phyloP scores from a whole-genome alignment of 2,113 vertebrate genomes.

The Mormyrus lacerda region DNA sequence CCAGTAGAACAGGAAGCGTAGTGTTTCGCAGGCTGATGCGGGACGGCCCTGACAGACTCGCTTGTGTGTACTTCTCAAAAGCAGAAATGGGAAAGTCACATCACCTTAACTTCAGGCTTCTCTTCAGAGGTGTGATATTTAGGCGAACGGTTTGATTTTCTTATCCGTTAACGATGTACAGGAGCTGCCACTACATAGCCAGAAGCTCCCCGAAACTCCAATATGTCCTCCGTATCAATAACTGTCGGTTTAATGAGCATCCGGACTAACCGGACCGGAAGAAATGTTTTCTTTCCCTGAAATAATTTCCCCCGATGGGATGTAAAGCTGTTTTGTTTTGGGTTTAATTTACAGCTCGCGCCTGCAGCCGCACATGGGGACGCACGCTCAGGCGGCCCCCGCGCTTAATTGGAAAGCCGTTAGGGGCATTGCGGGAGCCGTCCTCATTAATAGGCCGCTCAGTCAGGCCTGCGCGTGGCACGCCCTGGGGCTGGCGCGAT shows the following conservation, averaged over 20 bases:
- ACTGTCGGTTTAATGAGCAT: conserved; percentile 16
- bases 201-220: background rate
- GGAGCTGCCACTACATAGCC: background rate
- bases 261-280: background rate
- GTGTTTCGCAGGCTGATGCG: background rate
- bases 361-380: background rate
- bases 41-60: background rate
- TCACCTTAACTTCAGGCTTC: background rate
- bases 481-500: background rate
- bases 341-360: conserved; percentile 13
- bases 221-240: conserved; percentile 12
- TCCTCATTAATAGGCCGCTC: background rate
- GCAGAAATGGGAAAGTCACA: background rate
- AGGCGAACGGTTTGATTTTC: background rate
- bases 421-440: background rate
- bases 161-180: background rate
- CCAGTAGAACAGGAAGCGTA: background rate
- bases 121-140: background rate
- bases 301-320: conserved; percentile 10
- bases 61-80: background rate
- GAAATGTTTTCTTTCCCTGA: background rate
- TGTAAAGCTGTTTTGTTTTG: conserved; percentile 8
- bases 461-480: background rate
- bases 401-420: conserved; percentile 10
- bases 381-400: background rate